Evolutionary conservation across 2,797 vertebrate genomes (phyloP).

Genomic region (Pachyuromys duprasi): DNA sequence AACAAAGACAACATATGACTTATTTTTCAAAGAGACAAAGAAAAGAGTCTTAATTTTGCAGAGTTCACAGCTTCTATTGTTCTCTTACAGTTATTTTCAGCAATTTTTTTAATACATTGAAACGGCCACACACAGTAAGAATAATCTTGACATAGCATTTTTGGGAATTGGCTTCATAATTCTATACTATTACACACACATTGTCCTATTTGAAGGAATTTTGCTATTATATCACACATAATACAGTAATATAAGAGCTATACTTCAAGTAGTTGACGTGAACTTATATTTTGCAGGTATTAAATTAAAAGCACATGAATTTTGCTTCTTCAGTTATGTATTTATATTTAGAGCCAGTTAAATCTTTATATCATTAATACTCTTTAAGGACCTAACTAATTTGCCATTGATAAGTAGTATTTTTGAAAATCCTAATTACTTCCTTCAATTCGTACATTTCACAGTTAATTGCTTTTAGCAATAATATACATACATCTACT

Average conservation of each 20-base stretch:
- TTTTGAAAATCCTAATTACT: background rate
- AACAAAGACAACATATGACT: conserved; percentile 3
- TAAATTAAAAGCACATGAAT: background rate
- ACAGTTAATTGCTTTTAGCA: conserved; percentile 21
- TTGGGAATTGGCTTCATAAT: background rate
- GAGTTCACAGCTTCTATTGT: conserved; percentile 48
- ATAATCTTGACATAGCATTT: background rate
- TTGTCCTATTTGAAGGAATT: background rate
- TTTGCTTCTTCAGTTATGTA: background rate
- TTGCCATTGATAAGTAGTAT: background rate
- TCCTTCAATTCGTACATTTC: background rate
- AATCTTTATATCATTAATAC: background rate
- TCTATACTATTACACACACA: background rate
- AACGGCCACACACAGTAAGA: background rate
- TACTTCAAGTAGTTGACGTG: background rate
- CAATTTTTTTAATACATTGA: conserved; percentile 22
- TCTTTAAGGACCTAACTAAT: background rate
- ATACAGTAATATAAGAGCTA: background rate
- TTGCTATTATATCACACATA: background rate
- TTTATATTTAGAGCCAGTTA: background rate
- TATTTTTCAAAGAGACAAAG: conserved; percentile 54
- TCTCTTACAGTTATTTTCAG: conserved; percentile 21
- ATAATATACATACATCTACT: background rate
- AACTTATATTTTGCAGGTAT: conserved; percentile 22
- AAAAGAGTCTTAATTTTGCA: background rate